Base-by-base conservation (phyloP, 2,888 invertebrate genomes). In the Drosophila neonasuta region DNA sequence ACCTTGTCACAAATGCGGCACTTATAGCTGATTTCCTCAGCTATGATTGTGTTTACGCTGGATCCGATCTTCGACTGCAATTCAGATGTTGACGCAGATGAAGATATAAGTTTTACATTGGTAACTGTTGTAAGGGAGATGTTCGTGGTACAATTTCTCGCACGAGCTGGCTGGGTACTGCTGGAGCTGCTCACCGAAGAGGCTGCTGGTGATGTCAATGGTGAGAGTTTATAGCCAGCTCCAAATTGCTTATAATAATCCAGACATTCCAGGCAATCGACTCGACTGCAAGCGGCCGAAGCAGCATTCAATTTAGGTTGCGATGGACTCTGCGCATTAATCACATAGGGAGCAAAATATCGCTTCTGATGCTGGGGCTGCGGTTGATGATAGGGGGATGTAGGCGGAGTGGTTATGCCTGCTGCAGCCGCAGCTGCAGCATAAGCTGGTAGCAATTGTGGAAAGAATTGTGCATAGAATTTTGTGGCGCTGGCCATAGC, bases 1-100 rank as follows among this genome's bases (percentile, higher is more conserved):
- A 91, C 91, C 72, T 91, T 91, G 51, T 91, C 91, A 74, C 91
- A 91, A 24, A 90, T 90, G 9, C 88, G 77, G 56, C 91, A 91
- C 68, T 90, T 90, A 67, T 89, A 91, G 73, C 90, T 91, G 41
- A 87, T 86, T 64, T 90, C 91, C 68, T 91, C 90, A 5, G 73
- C 36, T 11, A 63, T 49, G 4, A 32, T 58, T 17, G 61, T 10
- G 17, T 30, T 34, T 57, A 4, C 20, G n/a, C 45, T 8, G 8
- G 30, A 17, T 30, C 42, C 56, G 6, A 59, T 17, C 36, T 77
- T 77, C 32, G 78, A 39, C 17, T 61, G 8, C 11, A 66, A 17
- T 10, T 45, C 15, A 17, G 63, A 9, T 7, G 64, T 29, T 5
- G 68, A 17, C 0, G 76, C 44, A 15, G 67, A 39, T 8, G 60